Base-by-base conservation (phyloP, 2,797 vertebrate species). In the Anolis apletophallus region DNA sequence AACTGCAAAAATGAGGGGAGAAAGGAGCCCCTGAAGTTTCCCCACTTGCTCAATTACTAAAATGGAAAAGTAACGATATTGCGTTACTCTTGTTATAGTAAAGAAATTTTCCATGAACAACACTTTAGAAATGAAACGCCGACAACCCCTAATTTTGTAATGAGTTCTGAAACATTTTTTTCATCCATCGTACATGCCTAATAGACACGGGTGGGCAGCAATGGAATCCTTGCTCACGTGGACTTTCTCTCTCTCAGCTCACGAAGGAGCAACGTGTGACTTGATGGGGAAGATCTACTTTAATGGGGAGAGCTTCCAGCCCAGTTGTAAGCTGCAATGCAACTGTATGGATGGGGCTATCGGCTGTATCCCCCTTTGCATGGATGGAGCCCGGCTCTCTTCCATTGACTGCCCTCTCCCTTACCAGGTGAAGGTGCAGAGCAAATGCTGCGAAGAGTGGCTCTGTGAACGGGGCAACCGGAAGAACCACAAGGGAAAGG, bases 361-460 rank as follows among this genome's bases (percentile, higher is more conserved):
- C 0, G 96, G 97, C 90, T 97, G 97, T 61, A 93, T 96, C 88
- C 96, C 96, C 0, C 95, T 95, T 40, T 97, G 97, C 90, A 84
- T 94, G 0, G 92, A 94, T 0, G 89, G 94, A 29, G 84, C 96
- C 69, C 94, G 75, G 6, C 94, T 97, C 87, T 96, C 96, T 0
- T 96, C 96, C 10, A 92, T 95, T 0, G 94, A 96, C 54, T 97
- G 97, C 85, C 97, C 96, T 0, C 94, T 79, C 72, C 97, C 96
- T 0, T 95, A 78, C 0, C 89, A 95, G 21, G 91, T 96, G 73
- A 95, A 93, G 74, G 78, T 95, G 3, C 95, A 52, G 6, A 93
- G 94, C 11, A 95, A 94, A 36, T 97, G 97, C 94, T 97, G 97
- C 0, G 96, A 97, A 71, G 97, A 97, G 92, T 97, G 96, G 97